A percentile compares a stretch with the other conserved stretches of the same genome.
Evolutionary conservation across 2,113 vertebrate species (phyloP).

Genomic region (Aspiorhynchus laticeps): DNA sequence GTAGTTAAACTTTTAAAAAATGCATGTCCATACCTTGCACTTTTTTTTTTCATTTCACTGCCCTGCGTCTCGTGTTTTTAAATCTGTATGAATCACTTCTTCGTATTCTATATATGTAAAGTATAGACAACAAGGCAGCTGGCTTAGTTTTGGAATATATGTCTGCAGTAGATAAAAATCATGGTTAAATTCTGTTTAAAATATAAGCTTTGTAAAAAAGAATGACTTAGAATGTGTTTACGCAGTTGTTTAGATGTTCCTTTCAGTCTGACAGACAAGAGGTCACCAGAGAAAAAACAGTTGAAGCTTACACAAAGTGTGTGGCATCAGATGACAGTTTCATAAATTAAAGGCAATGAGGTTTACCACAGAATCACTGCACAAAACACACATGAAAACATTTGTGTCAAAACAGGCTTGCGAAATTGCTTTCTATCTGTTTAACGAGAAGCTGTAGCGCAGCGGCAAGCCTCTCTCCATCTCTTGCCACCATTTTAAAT

Average conservation of each 20-base stretch:
- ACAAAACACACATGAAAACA: not conserved
- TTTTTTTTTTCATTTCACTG: not conserved
- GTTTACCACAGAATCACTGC: not conserved
- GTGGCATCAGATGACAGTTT: not conserved
- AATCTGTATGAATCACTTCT: not conserved
- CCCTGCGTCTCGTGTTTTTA: not conserved
- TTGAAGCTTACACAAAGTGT: not conserved
- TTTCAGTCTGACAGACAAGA: slow-evolving; percentile 14
- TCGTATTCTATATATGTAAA: not conserved
- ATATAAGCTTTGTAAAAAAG: not conserved
- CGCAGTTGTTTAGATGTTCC: not conserved
- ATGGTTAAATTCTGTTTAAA: not conserved
- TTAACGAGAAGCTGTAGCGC: not conserved
- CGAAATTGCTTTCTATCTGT: slow-evolving; percentile 21
- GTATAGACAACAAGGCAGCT: not conserved
- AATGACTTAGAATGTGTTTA: not conserved
- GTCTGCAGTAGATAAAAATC: not conserved
- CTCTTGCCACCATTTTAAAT: slow-evolving; percentile 59
- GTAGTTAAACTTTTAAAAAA: not conserved
- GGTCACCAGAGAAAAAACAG: not conserved
- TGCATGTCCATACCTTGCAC: not conserved
- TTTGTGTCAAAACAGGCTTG: not conserved
- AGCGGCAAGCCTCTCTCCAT: slow-evolving; percentile 24
- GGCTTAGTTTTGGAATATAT: not conserved
- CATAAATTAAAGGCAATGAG: slow-evolving; percentile 22